Percentiles rank a stretch among this genome's conserved stretches.
Evolutionary conservation across 1,140 invertebrate genomes (phyloP).

Genomic region (Lucilia cuprina): DNA sequence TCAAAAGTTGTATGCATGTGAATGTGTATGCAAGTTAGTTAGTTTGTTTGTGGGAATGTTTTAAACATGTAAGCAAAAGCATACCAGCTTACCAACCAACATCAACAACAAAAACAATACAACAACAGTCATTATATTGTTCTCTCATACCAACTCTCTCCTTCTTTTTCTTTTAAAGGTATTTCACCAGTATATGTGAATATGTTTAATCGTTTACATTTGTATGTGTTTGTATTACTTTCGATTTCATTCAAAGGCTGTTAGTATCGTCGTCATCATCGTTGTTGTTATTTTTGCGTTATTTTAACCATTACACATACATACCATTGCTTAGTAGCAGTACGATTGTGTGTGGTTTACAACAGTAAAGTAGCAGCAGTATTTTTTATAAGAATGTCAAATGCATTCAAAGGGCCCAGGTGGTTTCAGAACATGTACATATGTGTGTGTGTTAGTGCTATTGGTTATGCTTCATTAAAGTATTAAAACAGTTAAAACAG

Average conservation of each 20-base stretch:
- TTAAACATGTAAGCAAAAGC: neutral
- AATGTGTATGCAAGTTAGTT: neutral
- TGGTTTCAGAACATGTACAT: neutral
- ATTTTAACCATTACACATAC: neutral
- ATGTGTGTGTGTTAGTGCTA: neutral
- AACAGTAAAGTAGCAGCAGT: neutral
- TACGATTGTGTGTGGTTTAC: neutral
- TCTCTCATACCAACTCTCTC: neutral
- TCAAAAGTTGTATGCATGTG: constrained; percentile 15
- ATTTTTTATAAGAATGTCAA: neutral
- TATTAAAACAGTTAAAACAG: neutral
- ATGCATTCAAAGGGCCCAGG: neutral
- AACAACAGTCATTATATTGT: neutral
- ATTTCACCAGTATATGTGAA: neutral
- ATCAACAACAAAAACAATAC: neutral
- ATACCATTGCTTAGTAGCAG: neutral
- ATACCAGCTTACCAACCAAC: neutral
- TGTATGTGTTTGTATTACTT: neutral
- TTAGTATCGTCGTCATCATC: neutral
- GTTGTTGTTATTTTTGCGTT: neutral
- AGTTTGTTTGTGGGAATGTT: neutral
- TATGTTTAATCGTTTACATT: neutral
- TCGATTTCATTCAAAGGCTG: constrained; percentile 1
- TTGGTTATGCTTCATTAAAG: constrained; percentile 8
- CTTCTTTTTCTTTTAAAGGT: neutral